Percentiles rank a stretch among this genome's conserved stretches.
phyloP scores from a whole-genome alignment of 2,113 vertebrate genomes.

The Lepus timidus region DNA sequence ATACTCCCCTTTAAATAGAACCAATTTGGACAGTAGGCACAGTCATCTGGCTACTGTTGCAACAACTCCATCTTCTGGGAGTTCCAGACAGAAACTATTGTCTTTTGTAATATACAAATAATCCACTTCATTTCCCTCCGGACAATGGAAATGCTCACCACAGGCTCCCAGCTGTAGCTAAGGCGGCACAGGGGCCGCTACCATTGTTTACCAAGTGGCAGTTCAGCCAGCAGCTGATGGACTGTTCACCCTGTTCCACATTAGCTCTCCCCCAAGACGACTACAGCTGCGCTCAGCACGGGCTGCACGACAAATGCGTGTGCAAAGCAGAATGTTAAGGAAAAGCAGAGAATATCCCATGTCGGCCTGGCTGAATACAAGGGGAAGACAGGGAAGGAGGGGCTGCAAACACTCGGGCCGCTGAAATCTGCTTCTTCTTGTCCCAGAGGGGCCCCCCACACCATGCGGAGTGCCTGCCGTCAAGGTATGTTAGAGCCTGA shows the following conservation, averaged over 20 bases:
- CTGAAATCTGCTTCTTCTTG: constrained; percentile 28
- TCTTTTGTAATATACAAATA: constrained; percentile 36
- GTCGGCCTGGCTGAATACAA: background rate
- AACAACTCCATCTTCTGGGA: constrained; percentile 18
- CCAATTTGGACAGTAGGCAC: background rate
- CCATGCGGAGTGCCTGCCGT: background rate
- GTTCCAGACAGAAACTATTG: constrained; percentile 26
- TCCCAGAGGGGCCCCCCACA: background rate
- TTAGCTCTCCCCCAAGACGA: background rate
- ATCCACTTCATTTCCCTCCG: constrained; percentile 67
- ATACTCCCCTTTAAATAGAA: background rate
- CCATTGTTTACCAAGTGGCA: constrained; percentile 78
- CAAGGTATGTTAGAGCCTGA: background rate
- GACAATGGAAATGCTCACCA: constrained; percentile 71
- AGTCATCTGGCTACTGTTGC: constrained; percentile 40
- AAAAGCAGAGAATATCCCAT: background rate
- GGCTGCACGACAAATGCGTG: background rate
- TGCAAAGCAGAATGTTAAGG: background rate
- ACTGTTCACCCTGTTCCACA: background rate
- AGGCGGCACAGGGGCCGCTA: constrained; percentile 25
- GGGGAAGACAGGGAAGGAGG: background rate
- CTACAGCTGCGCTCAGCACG: fast-evolving
- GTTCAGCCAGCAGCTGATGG: constrained; percentile 43
- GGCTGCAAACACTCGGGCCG: background rate
- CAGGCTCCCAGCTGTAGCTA: constrained; percentile 85